These are phyloP conservation scores for Arbacia lixula DNA, from an alignment of 53 echinoderm and acorn worm species.

Conservation along the genomic window DNA sequence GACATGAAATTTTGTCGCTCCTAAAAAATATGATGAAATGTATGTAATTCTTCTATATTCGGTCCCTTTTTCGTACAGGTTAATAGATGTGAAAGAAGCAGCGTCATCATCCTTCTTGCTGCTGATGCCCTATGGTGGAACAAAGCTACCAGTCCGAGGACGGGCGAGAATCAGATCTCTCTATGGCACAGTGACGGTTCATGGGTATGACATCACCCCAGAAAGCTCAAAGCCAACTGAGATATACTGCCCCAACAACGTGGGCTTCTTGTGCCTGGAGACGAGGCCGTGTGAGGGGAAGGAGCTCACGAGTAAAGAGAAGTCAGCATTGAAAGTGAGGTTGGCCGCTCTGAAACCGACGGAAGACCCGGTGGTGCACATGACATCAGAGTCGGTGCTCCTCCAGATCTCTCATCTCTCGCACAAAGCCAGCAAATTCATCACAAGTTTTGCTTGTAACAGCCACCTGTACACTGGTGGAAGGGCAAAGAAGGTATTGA, in stretches of 20 bases:
- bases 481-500: conserved; percentile 41
- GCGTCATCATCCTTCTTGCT: conserved; percentile 2
- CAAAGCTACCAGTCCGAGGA: conserved; percentile 24
- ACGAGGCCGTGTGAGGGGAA: not conserved
- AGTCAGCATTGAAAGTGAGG: not conserved
- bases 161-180: conserved; percentile 26
- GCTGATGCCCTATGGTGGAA: not conserved
- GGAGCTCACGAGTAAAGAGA: not conserved
- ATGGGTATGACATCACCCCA: conserved; percentile 17
- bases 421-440: conserved; percentile 8
- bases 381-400: conserved; percentile 11
- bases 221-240: not conserved
- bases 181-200: conserved; percentile 5
- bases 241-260: conserved; percentile 15
- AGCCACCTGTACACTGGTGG: conserved; percentile 32
- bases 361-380: not conserved
- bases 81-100: not conserved
- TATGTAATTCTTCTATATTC: too few species aligned
- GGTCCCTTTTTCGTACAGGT: not conserved
- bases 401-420: not conserved
- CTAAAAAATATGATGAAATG: too few species aligned
- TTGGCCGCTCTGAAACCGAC: not conserved
- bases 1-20: too few species aligned
- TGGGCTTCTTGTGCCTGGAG: conserved; percentile 34
- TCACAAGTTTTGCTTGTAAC: not conserved